Evolutionary conservation across 2,113 vertebrate genomes (phyloP), one percentile per base, ranked within the genome.

Genomic region (Eulemur rufifrons): DNA sequence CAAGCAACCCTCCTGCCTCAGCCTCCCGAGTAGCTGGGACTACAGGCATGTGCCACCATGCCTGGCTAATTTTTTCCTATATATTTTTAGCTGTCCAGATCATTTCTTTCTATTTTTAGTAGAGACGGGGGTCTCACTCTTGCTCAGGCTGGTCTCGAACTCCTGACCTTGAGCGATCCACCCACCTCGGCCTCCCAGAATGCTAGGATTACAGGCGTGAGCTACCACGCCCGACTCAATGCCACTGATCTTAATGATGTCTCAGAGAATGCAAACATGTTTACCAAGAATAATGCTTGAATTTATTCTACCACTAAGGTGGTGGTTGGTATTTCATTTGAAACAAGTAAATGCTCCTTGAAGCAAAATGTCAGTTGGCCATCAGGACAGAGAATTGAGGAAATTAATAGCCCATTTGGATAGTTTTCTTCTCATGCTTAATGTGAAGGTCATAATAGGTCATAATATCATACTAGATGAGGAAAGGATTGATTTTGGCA

Each of bases 291-390:
- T 76, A 47, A 50, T 90, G 45, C 42, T 69, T 56, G 23, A 15
- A 61, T 78, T 87, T 95, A 74, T 80, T 93, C 50, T 96, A 25
- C 83, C 25, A 91, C 20, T 50, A 42, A 74, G 11, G n/a, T 85
- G 6, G 50, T 81, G 29, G 8, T 37, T 94, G 45, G 12, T 89
- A 78, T 71, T 66, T 81, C 52, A 89, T 82, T 86, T 87, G 54
- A 73, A 94, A 80, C 50, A 92, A 71, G 13, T 90, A 90, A 87
- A 56, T 78, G 45, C 7, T 12, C 12, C 39, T 84, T 54, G 13
- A 86, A 86, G 86, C 81, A 92, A 90, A 97, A 37, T 91, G n/a
- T 63, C 73, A 37, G 11, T 73, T 89, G 74, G 42, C 88, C 64
- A 56, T 85, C 52, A 94, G 54, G 34, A 45, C 8, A 86, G 45